These are phyloP conservation scores for Dendrocopos noguchii DNA, from an alignment of 2,113 vertebrate species.

Conservation along the genomic window DNA sequence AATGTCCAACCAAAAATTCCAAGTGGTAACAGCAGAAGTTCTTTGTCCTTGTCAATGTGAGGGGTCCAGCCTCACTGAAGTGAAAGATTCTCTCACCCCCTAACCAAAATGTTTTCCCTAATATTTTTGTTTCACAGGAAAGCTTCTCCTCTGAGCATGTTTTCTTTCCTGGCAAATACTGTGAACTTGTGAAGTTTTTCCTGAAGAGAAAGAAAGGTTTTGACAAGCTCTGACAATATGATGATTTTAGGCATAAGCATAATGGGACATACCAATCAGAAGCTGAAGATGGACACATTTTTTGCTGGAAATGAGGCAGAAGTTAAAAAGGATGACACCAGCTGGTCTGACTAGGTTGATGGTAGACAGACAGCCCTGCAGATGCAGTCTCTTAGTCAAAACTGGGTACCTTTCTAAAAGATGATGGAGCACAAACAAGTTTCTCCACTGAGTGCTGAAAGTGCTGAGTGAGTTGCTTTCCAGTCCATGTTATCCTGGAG, in stretches of 20 bases:
- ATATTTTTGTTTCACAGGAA: background rate
- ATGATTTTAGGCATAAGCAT: conserved; percentile 54
- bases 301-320: background rate
- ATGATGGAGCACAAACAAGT: background rate
- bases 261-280: conserved; percentile 17
- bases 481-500: background rate
- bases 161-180: background rate
- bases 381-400: conserved; percentile 21
- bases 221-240: conserved; percentile 48
- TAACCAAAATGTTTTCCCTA: background rate
- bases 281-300: background rate
- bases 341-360: conserved; percentile 15
- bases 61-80: background rate
- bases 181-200: conserved; percentile 17
- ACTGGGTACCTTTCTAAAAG: background rate
- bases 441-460: background rate
- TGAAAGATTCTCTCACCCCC: background rate
- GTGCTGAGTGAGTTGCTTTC: conserved; percentile 34
- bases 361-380: conserved; percentile 15
- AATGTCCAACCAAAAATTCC: background rate
- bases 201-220: conserved; percentile 36
- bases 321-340: background rate
- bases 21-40: background rate
- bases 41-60: background rate
- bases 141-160: background rate